Percentiles rank a stretch among this genome's conserved stretches.
Conservation (phyloP, 2,113 vertebrate species). For the Pelecanus crispus region DNA sequence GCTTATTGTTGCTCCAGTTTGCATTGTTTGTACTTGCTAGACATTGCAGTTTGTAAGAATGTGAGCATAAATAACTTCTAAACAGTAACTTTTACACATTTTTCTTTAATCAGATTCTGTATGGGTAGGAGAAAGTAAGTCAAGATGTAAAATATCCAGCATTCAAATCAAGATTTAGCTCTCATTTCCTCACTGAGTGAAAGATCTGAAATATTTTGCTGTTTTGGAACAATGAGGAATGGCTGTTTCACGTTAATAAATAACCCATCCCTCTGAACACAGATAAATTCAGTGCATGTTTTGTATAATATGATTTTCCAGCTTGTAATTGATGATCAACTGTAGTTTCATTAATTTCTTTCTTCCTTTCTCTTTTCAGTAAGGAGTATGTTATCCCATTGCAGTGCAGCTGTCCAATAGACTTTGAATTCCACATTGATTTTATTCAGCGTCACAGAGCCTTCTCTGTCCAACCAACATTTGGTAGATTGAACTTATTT, state of each 20-base stretch:
- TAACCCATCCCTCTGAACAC: background rate
- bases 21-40: background rate
- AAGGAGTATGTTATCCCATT: slow-evolving; percentile 81
- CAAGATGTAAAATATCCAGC: background rate
- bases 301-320: background rate
- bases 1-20: background rate
- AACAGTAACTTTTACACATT: background rate
- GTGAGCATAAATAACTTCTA: background rate
- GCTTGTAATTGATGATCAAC: background rate
- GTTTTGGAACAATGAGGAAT: background rate
- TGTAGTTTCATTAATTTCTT: background rate
- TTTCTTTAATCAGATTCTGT: background rate
- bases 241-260: background rate
- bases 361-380: slow-evolving; percentile 58
- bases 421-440: slow-evolving; percentile 88
- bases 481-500: slow-evolving; percentile 72
- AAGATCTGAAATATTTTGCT: background rate
- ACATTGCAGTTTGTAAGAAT: background rate
- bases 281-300: background rate
- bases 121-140: background rate
- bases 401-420: slow-evolving; percentile 89
- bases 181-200: background rate
- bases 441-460: slow-evolving; percentile 79
- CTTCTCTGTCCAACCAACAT: slow-evolving; percentile 79
- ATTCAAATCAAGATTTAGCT: background rate